Evolutionary conservation across 2,888 invertebrate species (phyloP), one percentile per base, ranked within the genome.

Genomic region (Hecatera dysodea): DNA sequence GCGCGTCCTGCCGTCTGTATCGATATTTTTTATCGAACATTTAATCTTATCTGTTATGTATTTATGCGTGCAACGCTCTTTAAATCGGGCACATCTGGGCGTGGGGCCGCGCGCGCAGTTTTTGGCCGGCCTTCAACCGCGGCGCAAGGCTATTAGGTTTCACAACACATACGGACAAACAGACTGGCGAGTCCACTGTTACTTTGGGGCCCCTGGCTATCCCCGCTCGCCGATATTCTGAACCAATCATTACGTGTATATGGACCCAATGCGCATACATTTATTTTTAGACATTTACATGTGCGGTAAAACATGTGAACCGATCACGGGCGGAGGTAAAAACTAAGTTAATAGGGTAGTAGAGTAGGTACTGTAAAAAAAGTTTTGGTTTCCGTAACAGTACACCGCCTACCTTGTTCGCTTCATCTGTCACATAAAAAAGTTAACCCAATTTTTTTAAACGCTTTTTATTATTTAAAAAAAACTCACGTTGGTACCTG

Each of bases 351-450:
- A 94, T 94, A 93, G 93, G 95, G 93, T 93, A 93, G 89, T 90
- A 80, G 86, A 93, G 89, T 90, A 80, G 86, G 88, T 88, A 82
- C 72, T 63, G 86, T 90, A 91, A 94, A 93, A n/a, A 93, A 94
- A 91, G 87, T 87, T 87, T 89, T 84, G 90, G 94, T 94, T 95
- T 94, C 96, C 96, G 95, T 95, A 96, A 95, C 94, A 88, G 88
- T 91, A 95, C 90, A 93, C 95, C 91, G 90, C 90, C 93, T 94
- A 94, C 95, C 95, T 95, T 94, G 93, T 91, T 89, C 87, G 88
- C 83, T 87, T 94, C 94, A 92, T 91, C 91, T 94, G 93, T 91
- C 92, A 85, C 78, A 82, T 79, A 90, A 92, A 93, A 94, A 92
- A 80, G 82, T 88, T 93, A 95, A 95, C 95, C 95, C 95, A 94